Percentiles rank a stretch among this genome's conserved stretches.
Conservation (phyloP, 1,140 invertebrate species). For the Hesperophylax magnus region DNA sequence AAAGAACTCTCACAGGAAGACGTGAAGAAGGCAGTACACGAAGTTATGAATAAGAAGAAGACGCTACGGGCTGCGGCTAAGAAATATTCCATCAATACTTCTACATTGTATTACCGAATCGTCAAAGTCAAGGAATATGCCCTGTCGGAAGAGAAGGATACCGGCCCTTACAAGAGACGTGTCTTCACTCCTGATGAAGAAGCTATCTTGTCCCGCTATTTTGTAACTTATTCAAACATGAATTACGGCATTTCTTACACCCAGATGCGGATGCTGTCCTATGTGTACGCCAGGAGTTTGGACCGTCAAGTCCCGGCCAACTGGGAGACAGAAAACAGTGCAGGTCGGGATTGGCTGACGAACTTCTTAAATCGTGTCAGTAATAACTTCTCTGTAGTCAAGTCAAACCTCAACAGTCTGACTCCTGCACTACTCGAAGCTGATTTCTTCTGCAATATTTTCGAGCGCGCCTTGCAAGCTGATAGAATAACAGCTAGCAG, state of each 20-base stretch:
- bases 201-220: neutral
- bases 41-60: neutral
- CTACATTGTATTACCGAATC: neutral
- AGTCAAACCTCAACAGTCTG: neutral
- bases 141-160: neutral
- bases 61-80: neutral
- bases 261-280: neutral
- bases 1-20: neutral
- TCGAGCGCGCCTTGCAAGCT: neutral
- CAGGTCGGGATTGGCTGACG: neutral
- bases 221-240: neutral
- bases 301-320: neutral
- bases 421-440: neutral
- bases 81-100: conserved; percentile 13
- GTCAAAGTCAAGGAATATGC: conserved; percentile 7
- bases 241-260: neutral
- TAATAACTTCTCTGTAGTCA: conserved; percentile 13
- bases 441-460: neutral
- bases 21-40: conserved; percentile 4
- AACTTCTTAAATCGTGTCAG: conserved; percentile 8
- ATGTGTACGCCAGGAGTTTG: conserved; percentile 4
- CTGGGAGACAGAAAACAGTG: neutral
- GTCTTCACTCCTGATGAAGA: conserved; percentile 19
- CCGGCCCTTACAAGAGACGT: neutral
- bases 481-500: neutral